phyloP scores from a whole-genome alignment of 2,113 vertebrate genomes.

The Amphiprion ocellaris region DNA sequence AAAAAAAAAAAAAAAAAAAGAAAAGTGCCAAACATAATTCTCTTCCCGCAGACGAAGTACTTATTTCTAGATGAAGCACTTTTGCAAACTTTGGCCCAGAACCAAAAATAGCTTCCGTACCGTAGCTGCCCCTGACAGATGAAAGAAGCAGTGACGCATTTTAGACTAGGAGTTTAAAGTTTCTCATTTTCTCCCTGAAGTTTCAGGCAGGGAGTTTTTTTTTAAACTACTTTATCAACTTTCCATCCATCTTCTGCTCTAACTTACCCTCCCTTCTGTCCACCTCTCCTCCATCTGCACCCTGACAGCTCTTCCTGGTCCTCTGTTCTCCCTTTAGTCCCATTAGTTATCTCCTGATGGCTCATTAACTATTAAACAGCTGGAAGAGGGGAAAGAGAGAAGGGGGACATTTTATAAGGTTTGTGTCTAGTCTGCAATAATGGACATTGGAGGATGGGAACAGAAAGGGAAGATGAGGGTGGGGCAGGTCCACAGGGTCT shows the following conservation, averaged over 20 bases:
- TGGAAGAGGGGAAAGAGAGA: slow-evolving; percentile 19
- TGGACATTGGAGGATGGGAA: slow-evolving; percentile 18
- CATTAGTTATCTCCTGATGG: slow-evolving; percentile 65
- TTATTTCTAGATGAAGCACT: slow-evolving; percentile 51
- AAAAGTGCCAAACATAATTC: slow-evolving; percentile 12
- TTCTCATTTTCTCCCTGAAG: slow-evolving; percentile 27
- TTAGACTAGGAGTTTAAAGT: slow-evolving; percentile 50
- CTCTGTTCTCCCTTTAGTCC: slow-evolving; percentile 52
- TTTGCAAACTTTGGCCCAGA: slow-evolving; percentile 45
- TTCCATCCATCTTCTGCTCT: slow-evolving; percentile 26
- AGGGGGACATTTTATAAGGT: not conserved
- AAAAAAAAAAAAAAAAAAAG: slow-evolving; percentile 19
- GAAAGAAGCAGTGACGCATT: slow-evolving; percentile 39
- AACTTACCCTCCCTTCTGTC: slow-evolving; percentile 28
- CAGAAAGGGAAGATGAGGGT: slow-evolving; percentile 11
- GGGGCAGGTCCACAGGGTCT: slow-evolving; percentile 19
- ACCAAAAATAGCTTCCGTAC: slow-evolving; percentile 30
- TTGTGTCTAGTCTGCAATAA: slow-evolving; percentile 38
- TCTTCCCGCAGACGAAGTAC: slow-evolving; percentile 28
- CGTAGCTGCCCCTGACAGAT: slow-evolving; percentile 34
- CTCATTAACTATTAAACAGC: slow-evolving; percentile 71
- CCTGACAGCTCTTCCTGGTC: slow-evolving; percentile 26
- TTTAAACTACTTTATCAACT: slow-evolving; percentile 29
- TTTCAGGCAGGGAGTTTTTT: slow-evolving; percentile 14
- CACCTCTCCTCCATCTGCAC: slow-evolving; percentile 18